Evolutionary conservation across 2,797 vertebrate species (phyloP).

Genomic region (Acrocephalus scirpaceus): DNA sequence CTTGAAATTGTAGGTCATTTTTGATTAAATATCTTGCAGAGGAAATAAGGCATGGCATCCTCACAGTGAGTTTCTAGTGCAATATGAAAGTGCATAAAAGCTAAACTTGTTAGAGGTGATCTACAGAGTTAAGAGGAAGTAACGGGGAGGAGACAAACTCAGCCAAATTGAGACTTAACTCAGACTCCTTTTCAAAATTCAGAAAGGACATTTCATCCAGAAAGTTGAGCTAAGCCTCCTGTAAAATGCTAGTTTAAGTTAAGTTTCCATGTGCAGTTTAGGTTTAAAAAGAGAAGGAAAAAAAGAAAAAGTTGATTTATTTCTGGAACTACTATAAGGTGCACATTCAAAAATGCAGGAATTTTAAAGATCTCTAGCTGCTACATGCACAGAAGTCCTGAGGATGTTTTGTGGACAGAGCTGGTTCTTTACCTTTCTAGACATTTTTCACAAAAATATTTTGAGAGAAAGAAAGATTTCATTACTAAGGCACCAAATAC

Average conservation of each 20-base stretch:
- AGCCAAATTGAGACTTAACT: not conserved
- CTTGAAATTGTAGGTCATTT: constrained; percentile 78
- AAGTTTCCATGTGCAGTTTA: not conserved
- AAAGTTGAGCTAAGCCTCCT: not conserved
- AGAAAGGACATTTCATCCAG: not conserved
- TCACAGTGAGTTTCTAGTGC: not conserved
- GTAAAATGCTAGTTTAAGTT: not conserved
- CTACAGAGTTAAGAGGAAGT: not conserved
- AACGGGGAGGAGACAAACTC: not conserved
- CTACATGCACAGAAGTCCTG: not conserved
- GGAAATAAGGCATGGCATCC: constrained; percentile 68
- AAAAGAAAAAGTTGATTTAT: not conserved
- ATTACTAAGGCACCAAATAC: not conserved
- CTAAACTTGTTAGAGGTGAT: constrained; percentile 59
- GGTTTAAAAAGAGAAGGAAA: not conserved
- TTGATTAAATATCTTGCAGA: constrained; percentile 70
- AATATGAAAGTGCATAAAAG: constrained; percentile 61
- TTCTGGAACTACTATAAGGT: not conserved
- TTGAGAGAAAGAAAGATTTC: not conserved
- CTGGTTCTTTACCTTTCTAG: not conserved
- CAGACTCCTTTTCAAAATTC: not conserved
- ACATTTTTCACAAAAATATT: not conserved
- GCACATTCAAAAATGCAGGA: not conserved
- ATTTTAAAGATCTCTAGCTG: not conserved
- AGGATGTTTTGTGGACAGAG: not conserved